phyloP scores from a whole-genome alignment of 2,113 vertebrate genomes.

The Haliaeetus leucogaster region DNA sequence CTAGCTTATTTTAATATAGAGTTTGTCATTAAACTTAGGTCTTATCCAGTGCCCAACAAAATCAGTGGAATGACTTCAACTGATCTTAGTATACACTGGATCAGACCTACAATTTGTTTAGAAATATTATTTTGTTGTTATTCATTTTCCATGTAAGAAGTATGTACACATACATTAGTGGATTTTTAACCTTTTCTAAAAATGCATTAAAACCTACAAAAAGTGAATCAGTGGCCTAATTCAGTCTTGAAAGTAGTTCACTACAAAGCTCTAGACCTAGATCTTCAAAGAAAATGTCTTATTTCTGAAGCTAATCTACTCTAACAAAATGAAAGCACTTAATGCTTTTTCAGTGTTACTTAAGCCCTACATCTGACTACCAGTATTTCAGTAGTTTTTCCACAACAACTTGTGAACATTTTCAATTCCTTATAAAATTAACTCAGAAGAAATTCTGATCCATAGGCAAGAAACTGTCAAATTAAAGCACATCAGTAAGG shows the following conservation, averaged over 20 bases:
- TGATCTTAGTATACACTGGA: neutral
- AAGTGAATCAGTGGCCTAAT: neutral
- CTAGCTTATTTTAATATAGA: neutral
- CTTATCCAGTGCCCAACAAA: neutral
- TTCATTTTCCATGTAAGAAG: neutral
- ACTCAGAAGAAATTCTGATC: neutral
- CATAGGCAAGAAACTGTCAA: neutral
- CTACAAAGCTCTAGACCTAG: neutral
- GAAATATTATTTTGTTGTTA: neutral
- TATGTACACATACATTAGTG: neutral
- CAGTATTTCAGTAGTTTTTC: neutral
- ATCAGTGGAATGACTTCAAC: neutral
- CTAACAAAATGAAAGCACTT: neutral
- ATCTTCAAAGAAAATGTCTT: neutral
- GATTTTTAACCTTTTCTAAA: neutral
- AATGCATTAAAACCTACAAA: neutral
- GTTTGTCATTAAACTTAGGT: neutral
- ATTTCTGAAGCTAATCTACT: neutral
- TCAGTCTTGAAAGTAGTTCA: neutral
- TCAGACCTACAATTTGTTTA: neutral
- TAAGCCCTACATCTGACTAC: neutral
- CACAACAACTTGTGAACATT: neutral
- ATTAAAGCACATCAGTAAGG: neutral
- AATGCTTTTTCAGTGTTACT: neutral
- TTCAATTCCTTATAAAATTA: neutral